A percentile compares a stretch with the other conserved stretches of the same genome.
Conservation (phyloP, 2,888 invertebrate genomes). For the Acanthococcus lagerstroemiae region DNA sequence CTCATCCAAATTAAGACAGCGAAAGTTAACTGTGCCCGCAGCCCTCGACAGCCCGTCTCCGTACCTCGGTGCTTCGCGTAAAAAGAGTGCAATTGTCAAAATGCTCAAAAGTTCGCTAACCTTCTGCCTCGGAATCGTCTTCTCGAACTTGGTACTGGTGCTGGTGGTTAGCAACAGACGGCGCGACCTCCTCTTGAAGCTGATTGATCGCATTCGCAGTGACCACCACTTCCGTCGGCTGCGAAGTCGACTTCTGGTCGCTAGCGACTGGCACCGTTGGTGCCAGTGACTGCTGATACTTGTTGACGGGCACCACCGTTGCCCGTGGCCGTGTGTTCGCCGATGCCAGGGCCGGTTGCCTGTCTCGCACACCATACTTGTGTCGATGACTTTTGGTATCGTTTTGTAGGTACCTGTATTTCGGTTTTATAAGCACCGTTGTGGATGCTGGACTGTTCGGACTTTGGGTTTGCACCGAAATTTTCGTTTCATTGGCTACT, state of each 20-base stretch:
- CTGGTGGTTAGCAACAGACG: background rate
- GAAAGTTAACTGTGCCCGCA: too few species aligned
- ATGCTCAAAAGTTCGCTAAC: conserved; percentile 8
- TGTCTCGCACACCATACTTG: background rate
- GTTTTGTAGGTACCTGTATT: background rate
- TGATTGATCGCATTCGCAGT: conserved; percentile 7
- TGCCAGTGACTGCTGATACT: background rate
- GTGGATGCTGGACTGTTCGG: too few species aligned
- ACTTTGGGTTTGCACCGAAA: background rate
- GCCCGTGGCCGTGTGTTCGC: too few species aligned
- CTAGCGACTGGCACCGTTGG: too few species aligned
- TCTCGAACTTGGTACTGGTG: conserved; percentile 15
- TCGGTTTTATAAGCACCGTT: too few species aligned
- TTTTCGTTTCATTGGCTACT: conserved; percentile 13
- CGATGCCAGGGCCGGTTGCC: too few species aligned
- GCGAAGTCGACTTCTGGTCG: too few species aligned
- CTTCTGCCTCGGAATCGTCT: conserved; percentile 15
- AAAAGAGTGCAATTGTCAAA: background rate
- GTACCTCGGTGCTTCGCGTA: background rate
- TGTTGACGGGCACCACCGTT: too few species aligned
- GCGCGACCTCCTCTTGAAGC: background rate
- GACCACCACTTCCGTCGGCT: too few species aligned
- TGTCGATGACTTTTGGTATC: background rate
- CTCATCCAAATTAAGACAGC: background rate
- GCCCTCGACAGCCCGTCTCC: background rate